Conservation (phyloP, 2,888 invertebrate genomes). For the Nephrocerus scutellatus region DNA sequence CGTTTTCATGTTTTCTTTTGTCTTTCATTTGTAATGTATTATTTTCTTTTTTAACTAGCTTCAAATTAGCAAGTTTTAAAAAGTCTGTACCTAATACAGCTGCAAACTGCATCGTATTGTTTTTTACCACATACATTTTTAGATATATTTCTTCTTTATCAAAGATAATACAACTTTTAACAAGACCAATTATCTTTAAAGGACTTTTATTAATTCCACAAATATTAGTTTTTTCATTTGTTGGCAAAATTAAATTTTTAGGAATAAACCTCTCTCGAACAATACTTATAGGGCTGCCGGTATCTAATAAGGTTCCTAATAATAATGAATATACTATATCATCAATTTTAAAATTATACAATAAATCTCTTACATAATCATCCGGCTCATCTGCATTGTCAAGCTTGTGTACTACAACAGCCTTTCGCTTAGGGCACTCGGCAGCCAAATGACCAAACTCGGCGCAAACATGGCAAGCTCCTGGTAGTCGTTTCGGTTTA, state of each 20-base stretch:
- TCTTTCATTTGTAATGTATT: slow-evolving; percentile 7
- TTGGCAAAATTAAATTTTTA: too few relatives aligned
- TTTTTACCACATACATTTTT: slow-evolving; percentile 16
- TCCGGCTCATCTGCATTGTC: slow-evolving; percentile 6
- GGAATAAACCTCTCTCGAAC: slow-evolving; percentile 12
- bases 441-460: slow-evolving; percentile 17
- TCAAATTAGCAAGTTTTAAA: slow-evolving; percentile 12
- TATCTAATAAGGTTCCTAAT: slow-evolving; percentile 19
- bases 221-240: slow-evolving; percentile 3
- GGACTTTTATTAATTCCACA: slow-evolving; percentile 15
- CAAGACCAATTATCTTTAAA: slow-evolving; percentile 11
- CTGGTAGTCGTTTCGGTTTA: slow-evolving; percentile 15
- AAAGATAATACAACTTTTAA: slow-evolving; percentile 9
- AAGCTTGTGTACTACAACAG: slow-evolving; percentile 8
- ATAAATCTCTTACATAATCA: slow-evolving; percentile 20
- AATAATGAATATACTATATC: slow-evolving; percentile 14
- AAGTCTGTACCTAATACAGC: slow-evolving; percentile 16
- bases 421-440: slow-evolving; percentile 13
- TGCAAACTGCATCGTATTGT: slow-evolving; percentile 16
- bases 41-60: slow-evolving; percentile 9
- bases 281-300: slow-evolving; percentile 18
- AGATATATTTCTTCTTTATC: slow-evolving; percentile 11
- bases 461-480: slow-evolving; percentile 17
- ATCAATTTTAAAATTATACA: slow-evolving; percentile 14
- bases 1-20: slow-evolving; percentile 6